These are phyloP conservation scores for Meta bourneti DNA, from an alignment of 2,888 invertebrate species.

Conservation along the genomic window DNA sequence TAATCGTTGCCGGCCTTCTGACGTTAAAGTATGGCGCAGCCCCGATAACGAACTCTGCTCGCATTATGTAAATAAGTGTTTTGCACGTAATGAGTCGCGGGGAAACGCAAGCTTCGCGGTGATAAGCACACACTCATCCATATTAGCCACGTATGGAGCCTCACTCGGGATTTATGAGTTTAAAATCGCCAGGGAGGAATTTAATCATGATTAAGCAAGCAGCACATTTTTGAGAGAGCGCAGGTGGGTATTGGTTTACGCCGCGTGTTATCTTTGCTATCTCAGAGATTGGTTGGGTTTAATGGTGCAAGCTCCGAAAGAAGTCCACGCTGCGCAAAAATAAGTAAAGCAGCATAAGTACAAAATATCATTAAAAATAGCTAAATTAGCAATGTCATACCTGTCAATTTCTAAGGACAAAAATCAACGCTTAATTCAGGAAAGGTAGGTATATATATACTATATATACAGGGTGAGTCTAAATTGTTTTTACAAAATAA, in stretches of 20 bases:
- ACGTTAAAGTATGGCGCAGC: slow-evolving; percentile 51
- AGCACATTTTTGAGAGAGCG: background rate
- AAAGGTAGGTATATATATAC: too few relatives aligned
- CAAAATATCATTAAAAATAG: too few relatives aligned
- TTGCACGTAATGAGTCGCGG: slow-evolving; percentile 54
- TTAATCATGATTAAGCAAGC: slow-evolving; percentile 48
- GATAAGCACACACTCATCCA: slow-evolving; percentile 45
- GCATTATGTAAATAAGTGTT: slow-evolving; percentile 69
- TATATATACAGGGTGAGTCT: too few relatives aligned
- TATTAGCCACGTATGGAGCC: slow-evolving; percentile 5
- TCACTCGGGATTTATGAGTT: slow-evolving; percentile 23
- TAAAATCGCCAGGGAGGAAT: slow-evolving; percentile 15
- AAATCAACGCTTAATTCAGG: too few relatives aligned
- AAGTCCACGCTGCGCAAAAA: background rate
- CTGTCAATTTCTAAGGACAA: too few relatives aligned
- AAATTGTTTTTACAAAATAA: too few relatives aligned
- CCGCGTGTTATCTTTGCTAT: background rate
- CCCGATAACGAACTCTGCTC: slow-evolving; percentile 50
- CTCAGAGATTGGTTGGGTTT: background rate
- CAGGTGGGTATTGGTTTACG: background rate
- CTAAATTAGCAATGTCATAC: too few relatives aligned
- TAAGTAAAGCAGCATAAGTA: too few relatives aligned
- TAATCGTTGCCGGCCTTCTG: slow-evolving; percentile 37
- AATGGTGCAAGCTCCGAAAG: background rate
- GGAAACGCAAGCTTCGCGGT: slow-evolving; percentile 32